Evolutionary conservation across 2,888 invertebrate species (phyloP).

Genomic region (Poecilobothrus nobilitatus): DNA sequence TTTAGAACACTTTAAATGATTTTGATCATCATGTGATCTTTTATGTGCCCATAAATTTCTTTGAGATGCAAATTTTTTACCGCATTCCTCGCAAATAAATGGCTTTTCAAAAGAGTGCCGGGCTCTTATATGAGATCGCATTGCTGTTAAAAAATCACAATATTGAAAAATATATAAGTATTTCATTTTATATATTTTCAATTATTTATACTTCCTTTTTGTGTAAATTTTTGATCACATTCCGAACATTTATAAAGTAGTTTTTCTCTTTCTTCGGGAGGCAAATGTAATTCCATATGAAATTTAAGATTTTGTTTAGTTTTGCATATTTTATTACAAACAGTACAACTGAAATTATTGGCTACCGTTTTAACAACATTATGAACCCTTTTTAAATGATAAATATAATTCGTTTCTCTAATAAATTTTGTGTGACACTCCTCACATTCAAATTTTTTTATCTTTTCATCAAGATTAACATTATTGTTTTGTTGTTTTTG

Average conservation of each 20-base stretch:
- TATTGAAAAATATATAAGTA: too few species aligned
- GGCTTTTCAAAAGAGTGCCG: slow-evolving; percentile 28
- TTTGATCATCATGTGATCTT: neutral
- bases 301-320: slow-evolving; percentile 21
- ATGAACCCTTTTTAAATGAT: neutral
- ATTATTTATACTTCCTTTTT: neutral
- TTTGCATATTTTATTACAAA: neutral
- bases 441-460: slow-evolving; percentile 2
- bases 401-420: neutral
- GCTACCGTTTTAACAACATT: neutral
- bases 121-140: slow-evolving; percentile 18
- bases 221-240: slow-evolving; percentile 36
- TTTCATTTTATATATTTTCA: too few species aligned
- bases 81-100: slow-evolving; percentile 39
- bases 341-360: neutral
- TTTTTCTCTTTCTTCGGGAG: slow-evolving; percentile 26
- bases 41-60: neutral
- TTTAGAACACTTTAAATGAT: neutral
- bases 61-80: slow-evolving; percentile 34
- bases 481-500: neutral
- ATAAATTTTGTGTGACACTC: neutral
- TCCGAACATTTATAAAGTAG: slow-evolving; percentile 29
- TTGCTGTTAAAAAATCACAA: neutral
- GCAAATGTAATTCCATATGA: slow-evolving; percentile 28
- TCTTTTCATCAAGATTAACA: neutral